phyloP scores from a whole-genome alignment of 2,888 invertebrate species.

The Exephanes ischioxanthus region DNA sequence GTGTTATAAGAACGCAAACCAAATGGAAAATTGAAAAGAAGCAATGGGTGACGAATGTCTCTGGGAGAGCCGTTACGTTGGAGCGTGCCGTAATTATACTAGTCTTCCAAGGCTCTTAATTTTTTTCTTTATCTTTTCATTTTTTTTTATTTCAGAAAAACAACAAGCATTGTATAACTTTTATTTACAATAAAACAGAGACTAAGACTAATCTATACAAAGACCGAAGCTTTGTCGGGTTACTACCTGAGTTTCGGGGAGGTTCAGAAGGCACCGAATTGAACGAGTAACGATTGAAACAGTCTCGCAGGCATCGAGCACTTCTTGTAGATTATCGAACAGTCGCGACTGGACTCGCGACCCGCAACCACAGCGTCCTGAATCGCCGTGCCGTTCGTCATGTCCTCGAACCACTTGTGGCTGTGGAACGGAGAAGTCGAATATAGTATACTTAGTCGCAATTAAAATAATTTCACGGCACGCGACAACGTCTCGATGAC shows the following conservation, averaged over 20 bases:
- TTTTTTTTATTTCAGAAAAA: not conserved
- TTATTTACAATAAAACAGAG: slow-evolving; percentile 22
- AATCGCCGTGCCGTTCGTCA: slow-evolving; percentile 86
- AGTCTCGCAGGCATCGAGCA: slow-evolving; percentile 81
- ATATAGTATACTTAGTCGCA: not conserved
- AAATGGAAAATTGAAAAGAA: slow-evolving; percentile 41
- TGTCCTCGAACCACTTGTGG: slow-evolving; percentile 85
- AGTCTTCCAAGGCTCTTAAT: not conserved
- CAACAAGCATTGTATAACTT: slow-evolving; percentile 4
- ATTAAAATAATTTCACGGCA: no score
- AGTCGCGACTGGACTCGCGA: slow-evolving; percentile 82
- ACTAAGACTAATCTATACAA: not conserved
- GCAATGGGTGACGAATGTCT: not conserved
- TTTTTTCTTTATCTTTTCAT: not conserved
- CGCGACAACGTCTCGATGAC: no score
- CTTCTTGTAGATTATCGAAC: slow-evolving; percentile 83
- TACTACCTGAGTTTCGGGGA: not conserved
- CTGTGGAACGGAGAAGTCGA: slow-evolving; percentile 78
- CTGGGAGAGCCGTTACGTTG: not conserved
- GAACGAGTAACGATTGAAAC: slow-evolving; percentile 74
- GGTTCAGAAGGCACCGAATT: slow-evolving; percentile 68
- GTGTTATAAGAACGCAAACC: slow-evolving; percentile 41
- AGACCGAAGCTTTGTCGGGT: not conserved
- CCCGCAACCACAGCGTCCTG: slow-evolving; percentile 86
- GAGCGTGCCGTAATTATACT: not conserved